phyloP scores from a whole-genome alignment of 2,888 invertebrate species.

The Microctonus brassicae region DNA sequence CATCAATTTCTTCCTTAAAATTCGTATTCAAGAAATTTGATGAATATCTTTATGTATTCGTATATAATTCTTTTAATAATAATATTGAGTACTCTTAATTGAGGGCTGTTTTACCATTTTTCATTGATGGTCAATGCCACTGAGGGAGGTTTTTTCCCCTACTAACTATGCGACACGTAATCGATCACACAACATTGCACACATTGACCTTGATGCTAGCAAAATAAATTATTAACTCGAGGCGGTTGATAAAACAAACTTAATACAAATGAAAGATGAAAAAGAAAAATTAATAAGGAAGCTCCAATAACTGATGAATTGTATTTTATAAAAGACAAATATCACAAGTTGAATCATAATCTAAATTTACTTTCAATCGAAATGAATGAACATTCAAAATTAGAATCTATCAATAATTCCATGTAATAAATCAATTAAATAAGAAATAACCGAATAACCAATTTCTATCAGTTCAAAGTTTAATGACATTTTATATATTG shows the following conservation, averaged over 20 bases:
- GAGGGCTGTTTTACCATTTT: too few relatives aligned
- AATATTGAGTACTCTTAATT: too few relatives aligned
- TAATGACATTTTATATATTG: not conserved
- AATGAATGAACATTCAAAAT: not conserved
- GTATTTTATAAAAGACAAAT: too few relatives aligned
- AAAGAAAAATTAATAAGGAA: not conserved
- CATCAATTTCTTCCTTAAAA: too few relatives aligned
- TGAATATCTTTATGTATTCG: too few relatives aligned
- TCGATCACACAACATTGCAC: conserved; percentile 19
- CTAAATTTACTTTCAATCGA: not conserved
- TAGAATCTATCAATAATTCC: not conserved
- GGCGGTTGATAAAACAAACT: not conserved
- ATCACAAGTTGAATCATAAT: not conserved
- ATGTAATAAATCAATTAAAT: not conserved
- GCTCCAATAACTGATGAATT: too few relatives aligned
- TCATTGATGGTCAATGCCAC: conserved; percentile 24
- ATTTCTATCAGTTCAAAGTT: not conserved
- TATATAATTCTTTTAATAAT: too few relatives aligned
- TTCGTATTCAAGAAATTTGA: not conserved
- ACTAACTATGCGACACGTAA: not conserved
- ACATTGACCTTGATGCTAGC: not conserved
- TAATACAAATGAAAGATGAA: not conserved
- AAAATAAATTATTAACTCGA: not conserved
- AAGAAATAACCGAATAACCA: not conserved
- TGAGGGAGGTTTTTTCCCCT: not conserved